phyloP scores from a whole-genome alignment of 53 echinoderm and acorn worm species.

The Zoroaster sp. region DNA sequence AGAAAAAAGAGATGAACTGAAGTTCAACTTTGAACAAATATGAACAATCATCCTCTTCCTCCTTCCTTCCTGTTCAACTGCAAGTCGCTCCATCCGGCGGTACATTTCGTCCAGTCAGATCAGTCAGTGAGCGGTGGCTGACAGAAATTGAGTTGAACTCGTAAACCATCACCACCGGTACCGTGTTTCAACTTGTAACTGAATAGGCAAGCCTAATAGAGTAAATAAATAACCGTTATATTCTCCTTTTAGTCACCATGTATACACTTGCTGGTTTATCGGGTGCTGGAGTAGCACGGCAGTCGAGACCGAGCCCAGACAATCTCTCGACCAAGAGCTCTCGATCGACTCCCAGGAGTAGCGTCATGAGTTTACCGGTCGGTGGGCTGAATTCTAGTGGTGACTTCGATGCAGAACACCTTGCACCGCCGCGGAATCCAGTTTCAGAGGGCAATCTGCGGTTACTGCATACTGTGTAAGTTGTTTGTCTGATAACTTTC shows the following conservation, averaged over 20 bases:
- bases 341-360: slow-evolving; percentile 40
- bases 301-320: slow-evolving; percentile 12
- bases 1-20: background rate
- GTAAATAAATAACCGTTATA: slow-evolving; percentile 40
- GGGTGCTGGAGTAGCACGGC: slow-evolving; percentile 60
- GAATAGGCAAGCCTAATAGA: background rate
- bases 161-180: background rate
- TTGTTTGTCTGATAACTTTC: background rate
- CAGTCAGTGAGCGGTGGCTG: too few relatives aligned
- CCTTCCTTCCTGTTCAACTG: too few relatives aligned
- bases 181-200: slow-evolving; percentile 6
- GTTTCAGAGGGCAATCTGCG: slow-evolving; percentile 58
- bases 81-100: too few relatives aligned
- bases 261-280: slow-evolving; percentile 55
- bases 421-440: slow-evolving; percentile 11
- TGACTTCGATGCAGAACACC: background rate
- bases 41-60: background rate
- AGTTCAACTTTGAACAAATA: too few relatives aligned
- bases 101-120: too few relatives aligned
- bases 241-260: slow-evolving; percentile 16
- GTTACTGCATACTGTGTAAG: slow-evolving; percentile 53
- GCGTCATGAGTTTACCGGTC: slow-evolving; percentile 61
- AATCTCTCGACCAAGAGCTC: slow-evolving; percentile 22
- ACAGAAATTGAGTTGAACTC: too few relatives aligned
- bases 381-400: slow-evolving; percentile 6